Evolutionary conservation across 2,888 invertebrate species (phyloP), one percentile per base, ranked within the genome.

Genomic region (Ditylenchus weischeri): DNA sequence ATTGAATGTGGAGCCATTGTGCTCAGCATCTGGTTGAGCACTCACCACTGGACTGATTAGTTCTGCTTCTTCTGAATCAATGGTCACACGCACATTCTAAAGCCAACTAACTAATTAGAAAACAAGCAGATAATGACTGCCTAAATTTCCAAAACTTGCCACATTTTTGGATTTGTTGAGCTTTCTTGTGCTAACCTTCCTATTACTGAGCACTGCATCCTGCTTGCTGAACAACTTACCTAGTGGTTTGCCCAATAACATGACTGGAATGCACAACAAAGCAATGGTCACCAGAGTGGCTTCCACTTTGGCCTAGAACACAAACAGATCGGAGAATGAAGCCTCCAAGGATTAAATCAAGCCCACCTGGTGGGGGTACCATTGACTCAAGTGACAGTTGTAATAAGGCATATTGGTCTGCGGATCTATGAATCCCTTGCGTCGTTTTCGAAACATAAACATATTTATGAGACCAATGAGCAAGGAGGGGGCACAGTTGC

Each of bases 401-500:
- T 50, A 64, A n/a, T 71, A 57, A 15, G 71, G 72, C 2, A 29
- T 29, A 18, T 36, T 67, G 19, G 43, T 59, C 48, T 61, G 49
- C 8, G 69, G 67, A 29, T 67, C 66, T 57, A 75, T 29, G 49
- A 72, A 72, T 8, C 72, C 72, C 11, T 61, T 43, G 2, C 48
- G 43, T 21, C 71, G 49, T 48, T 64, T 29, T 60, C 63, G 62
- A 49, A 75, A 69, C 81, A 98, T 87, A 80, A 96, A 91, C 93
- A 82, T 83, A 70, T 79, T 82, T 71, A 81, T 81, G 57, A 81
- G 73, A 43, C 92, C 92, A 83, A 98, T 95, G 69, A 98, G 88
- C 84, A 98, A 91, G 0, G 93, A 93, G 0, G 98, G 98, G 19
- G 98, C 96, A 85, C 92, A 92, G 62, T 85, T 86, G 0, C 89